These are phyloP conservation scores for Eupithecia subfuscata DNA, from an alignment of 2,888 invertebrate genomes.

Conservation along the genomic window DNA sequence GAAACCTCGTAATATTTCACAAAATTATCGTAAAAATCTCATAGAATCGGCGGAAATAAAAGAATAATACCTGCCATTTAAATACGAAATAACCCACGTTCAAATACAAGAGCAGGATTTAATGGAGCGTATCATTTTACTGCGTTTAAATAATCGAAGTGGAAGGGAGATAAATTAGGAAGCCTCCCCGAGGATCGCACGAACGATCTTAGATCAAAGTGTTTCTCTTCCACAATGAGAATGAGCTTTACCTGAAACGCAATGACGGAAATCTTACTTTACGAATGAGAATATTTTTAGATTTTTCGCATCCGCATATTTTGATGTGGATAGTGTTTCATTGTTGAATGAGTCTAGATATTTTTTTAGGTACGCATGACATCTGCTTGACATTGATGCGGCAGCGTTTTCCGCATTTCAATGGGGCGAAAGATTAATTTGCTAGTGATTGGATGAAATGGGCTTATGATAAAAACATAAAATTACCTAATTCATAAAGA, in stretches of 20 bases:
- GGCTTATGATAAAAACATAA: too few relatives aligned
- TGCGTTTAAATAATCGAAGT: slow-evolving; percentile 70
- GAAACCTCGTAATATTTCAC: background rate
- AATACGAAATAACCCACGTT: slow-evolving; percentile 49
- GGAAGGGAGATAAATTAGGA: slow-evolving; percentile 75
- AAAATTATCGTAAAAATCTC: background rate
- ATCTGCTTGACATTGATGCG: too few relatives aligned
- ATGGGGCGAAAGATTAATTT: too few relatives aligned
- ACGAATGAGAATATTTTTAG: background rate
- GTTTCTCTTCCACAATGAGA: slow-evolving; percentile 45
- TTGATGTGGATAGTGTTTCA: background rate
- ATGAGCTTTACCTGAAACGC: slow-evolving; percentile 39
- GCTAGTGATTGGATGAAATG: too few relatives aligned
- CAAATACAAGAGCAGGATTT: slow-evolving; percentile 66
- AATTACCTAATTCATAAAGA: too few relatives aligned
- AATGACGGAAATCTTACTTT: slow-evolving; percentile 4
- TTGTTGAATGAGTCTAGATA: too few relatives aligned
- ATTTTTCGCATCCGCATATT: background rate
- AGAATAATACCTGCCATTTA: slow-evolving; percentile 28
- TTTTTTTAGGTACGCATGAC: too few relatives aligned
- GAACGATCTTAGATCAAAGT: slow-evolving; percentile 59
- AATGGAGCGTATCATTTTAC: slow-evolving; percentile 75
- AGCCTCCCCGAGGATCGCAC: slow-evolving; percentile 45
- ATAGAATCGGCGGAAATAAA: slow-evolving; percentile 16
- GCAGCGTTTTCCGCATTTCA: too few relatives aligned